phyloP scores from a whole-genome alignment of 2,888 invertebrate species.

The Eugnorisma glareosa region DNA sequence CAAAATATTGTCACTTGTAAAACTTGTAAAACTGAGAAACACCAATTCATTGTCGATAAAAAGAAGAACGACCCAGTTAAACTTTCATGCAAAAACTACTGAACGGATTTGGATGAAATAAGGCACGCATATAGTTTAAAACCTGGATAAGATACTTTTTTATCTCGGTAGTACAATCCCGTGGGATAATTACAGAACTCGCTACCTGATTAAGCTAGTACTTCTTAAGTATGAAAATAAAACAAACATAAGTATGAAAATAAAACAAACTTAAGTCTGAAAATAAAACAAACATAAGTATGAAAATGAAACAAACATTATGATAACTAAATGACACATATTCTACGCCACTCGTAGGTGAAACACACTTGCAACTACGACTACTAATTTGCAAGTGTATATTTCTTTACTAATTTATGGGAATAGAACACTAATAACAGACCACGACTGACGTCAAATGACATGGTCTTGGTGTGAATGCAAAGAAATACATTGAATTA shows the following conservation, averaged over 20 bases:
- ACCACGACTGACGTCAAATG: constrained; percentile 1
- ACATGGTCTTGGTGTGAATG: not conserved
- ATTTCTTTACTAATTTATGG: not conserved
- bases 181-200: not conserved
- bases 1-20: too few relatives aligned
- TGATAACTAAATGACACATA: constrained; percentile 1
- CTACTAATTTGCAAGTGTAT: constrained; percentile 22
- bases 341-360: not conserved
- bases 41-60: too few relatives aligned
- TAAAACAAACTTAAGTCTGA: too few relatives aligned
- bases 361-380: not conserved
- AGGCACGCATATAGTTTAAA: not conserved
- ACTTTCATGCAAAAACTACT: not conserved
- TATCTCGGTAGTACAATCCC: not conserved
- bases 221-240: too few relatives aligned
- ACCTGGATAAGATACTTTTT: not conserved
- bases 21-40: too few relatives aligned
- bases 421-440: constrained; percentile 38
- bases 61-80: too few relatives aligned
- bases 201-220: too few relatives aligned
- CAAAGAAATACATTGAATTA: constrained; percentile 44
- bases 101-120: not conserved
- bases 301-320: not conserved
- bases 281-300: too few relatives aligned
- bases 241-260: too few relatives aligned